These are phyloP conservation scores for Oppia nitens DNA, from an alignment of 1,140 invertebrate genomes.

Conservation along the genomic window DNA sequence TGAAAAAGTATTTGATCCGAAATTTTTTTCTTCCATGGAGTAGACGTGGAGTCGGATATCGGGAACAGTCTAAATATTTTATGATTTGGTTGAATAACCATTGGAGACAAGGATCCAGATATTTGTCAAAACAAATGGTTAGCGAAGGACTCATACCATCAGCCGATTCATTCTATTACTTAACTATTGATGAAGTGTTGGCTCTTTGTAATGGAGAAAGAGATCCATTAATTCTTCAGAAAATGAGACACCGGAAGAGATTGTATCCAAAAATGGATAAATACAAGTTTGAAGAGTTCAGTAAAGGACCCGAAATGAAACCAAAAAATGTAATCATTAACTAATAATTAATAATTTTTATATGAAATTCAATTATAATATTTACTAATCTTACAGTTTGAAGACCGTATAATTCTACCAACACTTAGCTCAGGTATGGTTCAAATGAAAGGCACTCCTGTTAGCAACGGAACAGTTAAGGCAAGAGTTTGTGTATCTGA, in stretches of 20 bases:
- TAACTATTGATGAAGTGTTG: constrained; percentile 46
- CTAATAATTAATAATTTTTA: background rate
- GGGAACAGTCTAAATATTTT: constrained; percentile 20
- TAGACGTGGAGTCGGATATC: constrained; percentile 37
- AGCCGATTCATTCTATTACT: constrained; percentile 46
- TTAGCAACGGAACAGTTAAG: constrained; percentile 44
- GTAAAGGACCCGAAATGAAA: constrained; percentile 29
- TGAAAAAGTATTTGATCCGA: constrained; percentile 25
- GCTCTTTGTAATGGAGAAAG: constrained; percentile 34
- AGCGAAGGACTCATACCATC: constrained; percentile 44
- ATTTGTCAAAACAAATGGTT: constrained; percentile 40
- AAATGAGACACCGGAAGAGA: constrained; percentile 42
- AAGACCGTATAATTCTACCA: background rate
- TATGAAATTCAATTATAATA: background rate
- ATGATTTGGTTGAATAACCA: constrained; percentile 34
- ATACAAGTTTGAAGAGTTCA: constrained; percentile 44
- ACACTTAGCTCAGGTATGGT: constrained; percentile 7
- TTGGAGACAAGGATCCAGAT: constrained; percentile 39
- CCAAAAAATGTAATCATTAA: constrained; percentile 4
- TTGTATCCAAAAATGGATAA: constrained; percentile 38
- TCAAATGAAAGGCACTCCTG: constrained; percentile 43
- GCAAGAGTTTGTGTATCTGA: constrained; percentile 48
- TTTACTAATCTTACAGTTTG: background rate
- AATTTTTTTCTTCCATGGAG: constrained; percentile 38
- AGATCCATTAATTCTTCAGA: constrained; percentile 40